phyloP scores from a whole-genome alignment of 53 echinoderm and acorn worm genomes.

The Echinarachnius parma region DNA sequence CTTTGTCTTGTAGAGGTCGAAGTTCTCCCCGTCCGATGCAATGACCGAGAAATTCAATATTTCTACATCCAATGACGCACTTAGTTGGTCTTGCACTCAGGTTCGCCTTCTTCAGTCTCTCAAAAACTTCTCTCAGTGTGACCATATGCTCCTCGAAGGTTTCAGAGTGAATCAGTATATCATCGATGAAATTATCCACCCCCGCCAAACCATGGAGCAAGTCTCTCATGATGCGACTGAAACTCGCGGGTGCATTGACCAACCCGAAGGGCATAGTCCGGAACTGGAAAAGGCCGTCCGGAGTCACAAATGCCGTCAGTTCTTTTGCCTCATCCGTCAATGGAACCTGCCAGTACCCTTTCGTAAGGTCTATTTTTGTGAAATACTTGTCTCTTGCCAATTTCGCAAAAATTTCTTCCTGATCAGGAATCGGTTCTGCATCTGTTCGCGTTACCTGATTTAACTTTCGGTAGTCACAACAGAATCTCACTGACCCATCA shows the following conservation, averaged over 20 bases:
- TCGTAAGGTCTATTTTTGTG: constrained; percentile 28
- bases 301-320: constrained; percentile 35
- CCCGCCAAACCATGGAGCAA: constrained; percentile 12
- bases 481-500: constrained; percentile 38
- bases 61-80: constrained; percentile 46
- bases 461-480: constrained; percentile 34
- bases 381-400: constrained; percentile 31
- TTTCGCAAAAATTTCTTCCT: no score
- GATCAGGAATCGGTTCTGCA: no score
- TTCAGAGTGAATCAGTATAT: constrained; percentile 51
- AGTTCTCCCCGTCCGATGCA: constrained; percentile 32
- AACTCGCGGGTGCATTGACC: constrained; percentile 45
- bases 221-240: constrained; percentile 40
- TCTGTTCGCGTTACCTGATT: constrained; percentile 31
- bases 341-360: constrained; percentile 56
- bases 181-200: constrained; percentile 44
- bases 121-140: constrained; percentile 34
- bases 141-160: constrained; percentile 58
- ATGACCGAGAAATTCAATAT: constrained; percentile 63
- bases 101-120: constrained; percentile 28
- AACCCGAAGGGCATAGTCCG: constrained; percentile 44
- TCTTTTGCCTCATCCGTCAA: constrained; percentile 12
- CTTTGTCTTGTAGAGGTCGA: constrained; percentile 48
- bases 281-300: constrained; percentile 43
- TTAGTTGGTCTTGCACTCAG: constrained; percentile 52